Conservation (phyloP, 2,113 vertebrate genomes). For the Acrocephalus arundinaceus region DNA sequence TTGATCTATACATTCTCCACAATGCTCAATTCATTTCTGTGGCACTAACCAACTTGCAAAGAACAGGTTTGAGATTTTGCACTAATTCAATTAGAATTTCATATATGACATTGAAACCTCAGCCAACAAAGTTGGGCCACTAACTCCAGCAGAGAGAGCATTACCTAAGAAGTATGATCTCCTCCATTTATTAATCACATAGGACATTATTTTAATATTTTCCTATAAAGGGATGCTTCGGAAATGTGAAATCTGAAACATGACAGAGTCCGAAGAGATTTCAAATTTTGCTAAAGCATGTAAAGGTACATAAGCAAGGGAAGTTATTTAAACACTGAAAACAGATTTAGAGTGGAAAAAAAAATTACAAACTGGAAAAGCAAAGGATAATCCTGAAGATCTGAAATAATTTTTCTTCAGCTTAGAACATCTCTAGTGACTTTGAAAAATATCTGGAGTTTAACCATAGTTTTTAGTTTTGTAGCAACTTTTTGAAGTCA, state of each 20-base stretch:
- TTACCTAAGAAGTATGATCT: not conserved
- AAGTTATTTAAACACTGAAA: not conserved
- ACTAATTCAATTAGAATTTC: not conserved
- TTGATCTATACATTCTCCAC: not conserved
- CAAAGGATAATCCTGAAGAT: not conserved
- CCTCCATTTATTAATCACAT: not conserved
- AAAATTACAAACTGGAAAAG: not conserved
- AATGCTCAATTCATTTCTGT: not conserved
- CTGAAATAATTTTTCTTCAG: not conserved
- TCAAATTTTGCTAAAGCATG: not conserved
- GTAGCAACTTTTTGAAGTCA: not conserved
- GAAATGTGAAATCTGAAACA: not conserved
- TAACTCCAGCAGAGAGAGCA: not conserved
- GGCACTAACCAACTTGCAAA: not conserved
- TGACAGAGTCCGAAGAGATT: not conserved
- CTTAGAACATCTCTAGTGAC: not conserved
- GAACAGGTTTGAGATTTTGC: not conserved
- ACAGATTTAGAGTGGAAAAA: not conserved
- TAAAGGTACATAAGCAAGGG: not conserved
- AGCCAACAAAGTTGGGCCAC: not conserved
- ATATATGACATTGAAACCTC: not conserved
- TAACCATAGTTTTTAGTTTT: not conserved
- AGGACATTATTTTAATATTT: not conserved
- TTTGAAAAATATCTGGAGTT: not conserved
- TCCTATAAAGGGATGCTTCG: not conserved